Base-by-base conservation (phyloP, 2,888 invertebrate species). In the Chrysodeixis includens region DNA sequence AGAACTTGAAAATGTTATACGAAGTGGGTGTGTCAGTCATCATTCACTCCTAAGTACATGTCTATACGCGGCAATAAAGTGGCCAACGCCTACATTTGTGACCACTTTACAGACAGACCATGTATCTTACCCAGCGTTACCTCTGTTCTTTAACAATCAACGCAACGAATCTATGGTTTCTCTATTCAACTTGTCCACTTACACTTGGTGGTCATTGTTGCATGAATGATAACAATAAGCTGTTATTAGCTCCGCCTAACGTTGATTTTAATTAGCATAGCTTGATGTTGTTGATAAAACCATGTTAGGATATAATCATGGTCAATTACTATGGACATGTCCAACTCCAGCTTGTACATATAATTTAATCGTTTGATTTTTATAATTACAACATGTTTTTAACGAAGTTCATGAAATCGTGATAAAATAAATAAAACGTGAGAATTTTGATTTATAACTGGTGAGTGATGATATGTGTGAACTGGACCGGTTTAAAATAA, bases 211-310 rank as follows among this genome's bases (percentile, higher is more conserved):
- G 78, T 86, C 82, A 84, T 86, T 86, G 83, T 85, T 85, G 79
- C 88, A 87, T 88, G 84, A 86, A 89, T 86, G 86, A 88, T 84
- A 87, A 87, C 83, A 88, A 88, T 83, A 85, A 82, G 81, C 81
- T 86, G 81, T 89, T 88, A 91, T 89, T 90, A 90, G 79, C 76
- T 83, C 66, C 74, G 64, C 81, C 63, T 74, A 69, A 67, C 62
- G 82, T 84, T 79, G 85, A 77, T 87, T 89, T 85, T 90, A 92
- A 92, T 91, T 88, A 90, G 83, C 78, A 84, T 87, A 82, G 90
- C 90, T 88, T 87, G 88, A 89, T 85, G 84, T 90, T 91, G 92
- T 92, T 91, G 87, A 77, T 73, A 70, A 66, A 78, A 86, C 87
- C 81, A 83, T 62, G 69, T 69, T 77, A 71, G 81, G 69, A 77